Conservation (phyloP, 1,140 invertebrate species). For the Drosophila parabipectinata region DNA sequence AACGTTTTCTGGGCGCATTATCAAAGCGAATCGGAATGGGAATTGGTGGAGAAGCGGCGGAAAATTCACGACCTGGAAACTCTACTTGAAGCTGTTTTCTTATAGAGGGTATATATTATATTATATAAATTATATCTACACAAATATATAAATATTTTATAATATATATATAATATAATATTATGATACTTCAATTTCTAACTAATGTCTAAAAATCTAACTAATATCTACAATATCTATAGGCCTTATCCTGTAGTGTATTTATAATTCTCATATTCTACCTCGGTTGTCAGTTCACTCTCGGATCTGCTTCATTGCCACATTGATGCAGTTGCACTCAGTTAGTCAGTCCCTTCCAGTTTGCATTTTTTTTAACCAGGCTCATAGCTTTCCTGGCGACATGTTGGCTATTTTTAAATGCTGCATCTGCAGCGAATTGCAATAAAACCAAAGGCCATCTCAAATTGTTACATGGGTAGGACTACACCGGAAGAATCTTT, state of each 20-base stretch:
- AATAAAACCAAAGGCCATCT: slow-evolving; percentile 39
- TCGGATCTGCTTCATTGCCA: slow-evolving; percentile 64
- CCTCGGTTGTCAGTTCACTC: slow-evolving; percentile 16
- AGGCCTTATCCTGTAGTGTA: background rate
- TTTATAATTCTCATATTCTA: background rate
- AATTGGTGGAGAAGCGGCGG: slow-evolving; percentile 27
- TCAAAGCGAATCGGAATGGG: slow-evolving; percentile 55
- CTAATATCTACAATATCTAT: too few species aligned
- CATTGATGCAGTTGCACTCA: slow-evolving; percentile 63
- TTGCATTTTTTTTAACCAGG: slow-evolving; percentile 3
- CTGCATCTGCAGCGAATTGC: slow-evolving; percentile 62
- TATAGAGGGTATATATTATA: background rate
- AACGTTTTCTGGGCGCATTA: slow-evolving; percentile 56
- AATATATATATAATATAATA: too few species aligned
- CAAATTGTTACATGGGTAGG: background rate
- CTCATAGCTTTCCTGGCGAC: slow-evolving; percentile 54
- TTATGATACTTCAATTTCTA: too few species aligned
- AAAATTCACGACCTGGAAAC: slow-evolving; percentile 53
- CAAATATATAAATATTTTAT: background rate
- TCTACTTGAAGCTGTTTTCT: slow-evolving; percentile 5
- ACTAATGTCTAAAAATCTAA: too few species aligned
- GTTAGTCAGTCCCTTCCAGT: slow-evolving; percentile 15
- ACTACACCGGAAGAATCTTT: background rate
- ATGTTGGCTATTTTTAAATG: slow-evolving; percentile 78
- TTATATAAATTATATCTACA: background rate